Conservation (phyloP, 2,888 invertebrate species). For the Ectemnius cavifrons region DNA sequence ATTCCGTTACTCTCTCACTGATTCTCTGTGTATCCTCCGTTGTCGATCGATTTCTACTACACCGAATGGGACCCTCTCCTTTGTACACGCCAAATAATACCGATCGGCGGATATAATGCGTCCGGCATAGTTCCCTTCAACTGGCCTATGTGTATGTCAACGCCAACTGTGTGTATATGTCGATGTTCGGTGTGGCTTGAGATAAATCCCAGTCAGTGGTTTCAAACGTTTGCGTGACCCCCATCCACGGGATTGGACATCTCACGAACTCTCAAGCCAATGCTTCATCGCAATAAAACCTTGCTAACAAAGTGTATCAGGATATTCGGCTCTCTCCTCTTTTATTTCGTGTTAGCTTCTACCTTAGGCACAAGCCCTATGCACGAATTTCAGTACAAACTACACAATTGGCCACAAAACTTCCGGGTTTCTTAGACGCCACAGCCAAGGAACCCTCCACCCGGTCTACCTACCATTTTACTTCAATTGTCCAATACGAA, state of each 20-base stretch:
- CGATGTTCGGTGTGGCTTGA: no score
- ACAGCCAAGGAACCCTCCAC: no score
- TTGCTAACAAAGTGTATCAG: not conserved
- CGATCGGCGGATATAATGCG: not conserved
- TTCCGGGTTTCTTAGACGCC: no score
- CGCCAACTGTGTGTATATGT: not conserved
- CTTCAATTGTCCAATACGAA: conserved; percentile 66
- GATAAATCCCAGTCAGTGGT: no score
- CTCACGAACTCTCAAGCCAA: not conserved
- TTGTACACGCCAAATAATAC: conserved; percentile 6
- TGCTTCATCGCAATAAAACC: not conserved
- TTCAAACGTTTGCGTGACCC: no score
- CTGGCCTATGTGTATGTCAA: not conserved
- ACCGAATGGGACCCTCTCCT: conserved; percentile 5
- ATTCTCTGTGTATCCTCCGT: conserved; percentile 16
- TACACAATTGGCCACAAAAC: no score
- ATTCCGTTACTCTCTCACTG: conserved; percentile 39
- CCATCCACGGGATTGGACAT: no score
- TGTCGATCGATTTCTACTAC: conserved; percentile 29
- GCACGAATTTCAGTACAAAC: not conserved
- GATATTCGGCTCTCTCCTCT: not conserved
- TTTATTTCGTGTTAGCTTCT: no score
- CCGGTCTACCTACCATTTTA: conserved; percentile 42
- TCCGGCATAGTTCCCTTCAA: not conserved
- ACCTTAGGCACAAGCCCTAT: not conserved